Conservation (phyloP, 2,797 vertebrate species). For the Mionectes olivaceus region DNA sequence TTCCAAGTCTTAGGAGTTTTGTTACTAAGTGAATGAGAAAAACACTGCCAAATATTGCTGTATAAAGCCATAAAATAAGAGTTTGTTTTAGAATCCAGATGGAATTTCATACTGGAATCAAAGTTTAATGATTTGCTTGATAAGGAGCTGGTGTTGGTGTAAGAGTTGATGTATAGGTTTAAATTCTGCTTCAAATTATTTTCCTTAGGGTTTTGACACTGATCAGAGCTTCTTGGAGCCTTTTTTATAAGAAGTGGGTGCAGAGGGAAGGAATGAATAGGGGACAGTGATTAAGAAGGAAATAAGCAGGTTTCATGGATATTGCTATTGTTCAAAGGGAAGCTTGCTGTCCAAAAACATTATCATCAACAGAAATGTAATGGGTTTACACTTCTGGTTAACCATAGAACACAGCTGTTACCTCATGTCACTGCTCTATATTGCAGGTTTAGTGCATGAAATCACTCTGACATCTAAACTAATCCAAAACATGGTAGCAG, state of each 20-base stretch:
- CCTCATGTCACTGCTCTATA: slow-evolving; percentile 4
- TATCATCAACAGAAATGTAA: neutral
- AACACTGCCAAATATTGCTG: neutral
- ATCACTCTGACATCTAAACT: slow-evolving; percentile 40
- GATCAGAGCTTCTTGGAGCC: neutral
- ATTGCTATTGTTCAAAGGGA: slow-evolving; percentile 1
- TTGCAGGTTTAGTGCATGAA: slow-evolving; percentile 12
- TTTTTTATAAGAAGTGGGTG: neutral
- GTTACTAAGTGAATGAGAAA: slow-evolving; percentile 19
- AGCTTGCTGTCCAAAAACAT: slow-evolving; percentile 25
- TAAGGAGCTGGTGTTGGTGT: neutral
- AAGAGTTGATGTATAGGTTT: neutral
- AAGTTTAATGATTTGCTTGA: neutral
- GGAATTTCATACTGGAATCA: neutral
- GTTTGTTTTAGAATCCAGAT: neutral
- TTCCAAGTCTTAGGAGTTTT: neutral
- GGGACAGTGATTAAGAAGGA: neutral
- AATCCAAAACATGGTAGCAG: slow-evolving; percentile 43
- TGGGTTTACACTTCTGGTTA: slow-evolving; percentile 43
- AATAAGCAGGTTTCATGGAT: slow-evolving; percentile 9
- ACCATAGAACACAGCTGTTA: neutral
- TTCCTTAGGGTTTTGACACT: neutral
- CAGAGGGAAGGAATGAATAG: neutral
- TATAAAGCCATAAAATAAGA: neutral
- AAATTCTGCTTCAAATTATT: neutral